Base-by-base conservation (phyloP, 2,888 invertebrate genomes). In the Isoperla grammatica region DNA sequence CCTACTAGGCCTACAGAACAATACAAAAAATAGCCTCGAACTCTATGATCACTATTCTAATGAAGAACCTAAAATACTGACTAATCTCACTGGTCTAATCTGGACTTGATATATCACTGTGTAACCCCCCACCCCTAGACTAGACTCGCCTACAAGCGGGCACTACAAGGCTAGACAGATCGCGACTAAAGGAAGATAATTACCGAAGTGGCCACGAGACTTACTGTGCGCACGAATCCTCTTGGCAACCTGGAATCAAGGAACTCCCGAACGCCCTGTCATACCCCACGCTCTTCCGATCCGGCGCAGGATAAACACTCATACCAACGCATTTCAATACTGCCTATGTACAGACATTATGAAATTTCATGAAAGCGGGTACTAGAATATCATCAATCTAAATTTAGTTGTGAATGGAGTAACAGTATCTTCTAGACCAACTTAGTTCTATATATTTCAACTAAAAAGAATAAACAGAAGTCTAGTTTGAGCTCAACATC, bases 351-450 rank as follows among this genome's bases (percentile, higher is more conserved):
- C 56, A 64, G 60, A 64, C 61, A 64, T 64, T 65, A 65, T 65
- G 65, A 65, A 65, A 65, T 65, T 65, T 65, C 65, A 65, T 65
- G 65, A 65, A 62, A 56, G n/a, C 23, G n/a, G 43, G n/a, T 42
- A 9, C 12, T 40, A 57, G 11, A 12, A n/a, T 49, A 40, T 46
- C 40, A 20, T 20, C 11, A 37, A 19, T 37, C 6, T 46, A 37
- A 43, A 56, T 35, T 19, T 49, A 29, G 8, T 6, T 29, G 8
- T 6, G 29, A 29, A 29, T 29, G 29, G 29, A 29, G n/a, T 43
- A n/a, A 43, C 45, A 43, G n/a, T 43, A 43, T 43, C 8, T 43
- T 43, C 2, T 43, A 1, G 45, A 43, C n/a, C n/a, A 17, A 15
- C 29, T 29, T 4, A 29, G 8, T 54, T 54, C 12, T 37, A 19